Base-by-base conservation (phyloP, 2,888 invertebrate species). In the Tetramorium bicarinatum region DNA sequence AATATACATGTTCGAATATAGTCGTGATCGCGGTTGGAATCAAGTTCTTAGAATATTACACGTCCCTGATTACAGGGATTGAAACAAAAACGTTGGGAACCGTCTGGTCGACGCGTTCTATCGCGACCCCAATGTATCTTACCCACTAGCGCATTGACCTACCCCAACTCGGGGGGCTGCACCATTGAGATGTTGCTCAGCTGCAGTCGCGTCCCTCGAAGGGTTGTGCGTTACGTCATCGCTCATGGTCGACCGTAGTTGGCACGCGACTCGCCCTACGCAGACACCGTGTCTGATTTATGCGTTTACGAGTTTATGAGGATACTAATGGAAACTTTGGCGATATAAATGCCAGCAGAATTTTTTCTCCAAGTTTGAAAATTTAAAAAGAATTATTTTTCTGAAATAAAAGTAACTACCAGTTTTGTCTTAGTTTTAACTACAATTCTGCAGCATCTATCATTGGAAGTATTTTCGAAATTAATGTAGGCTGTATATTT, bases 121-220 rank as follows among this genome's bases (percentile, higher is more conserved):
- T 74, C 29, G 38, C 52, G 56, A 76, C 49, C 80, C 61, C 64
- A 64, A 61, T 72, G 82, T 82, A 76, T 56, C 76, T 64, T 56
- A 66, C 41, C 41, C 66, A 66, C 21, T 34, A 56, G 56, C n/a
- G 56, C 54, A 69, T 49, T 83, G 85, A 85, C 85, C 85, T 85
- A 85, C 29, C 83, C 29, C 49, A 85, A 83, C 85, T 21, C 21
- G 38, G 29, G 38, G 29, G 15, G 49, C 6, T 71, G 75, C 79
- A 71, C 76, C 83, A 81, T 69, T 74, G 83, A 83, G 85, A 83
- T 75, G 69, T 80, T 81, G 80, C 69, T 77, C 84, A 72, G 71
- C 71, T 80, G 80, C 67, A 77, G 54, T 66, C 52, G 49, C 62
- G 59, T 66, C 64, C 56, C 77, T 77, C 67, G 66, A 82, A 82